Base-by-base conservation (phyloP, 2,113 vertebrate genomes). In the Ceyx margarethae region DNA sequence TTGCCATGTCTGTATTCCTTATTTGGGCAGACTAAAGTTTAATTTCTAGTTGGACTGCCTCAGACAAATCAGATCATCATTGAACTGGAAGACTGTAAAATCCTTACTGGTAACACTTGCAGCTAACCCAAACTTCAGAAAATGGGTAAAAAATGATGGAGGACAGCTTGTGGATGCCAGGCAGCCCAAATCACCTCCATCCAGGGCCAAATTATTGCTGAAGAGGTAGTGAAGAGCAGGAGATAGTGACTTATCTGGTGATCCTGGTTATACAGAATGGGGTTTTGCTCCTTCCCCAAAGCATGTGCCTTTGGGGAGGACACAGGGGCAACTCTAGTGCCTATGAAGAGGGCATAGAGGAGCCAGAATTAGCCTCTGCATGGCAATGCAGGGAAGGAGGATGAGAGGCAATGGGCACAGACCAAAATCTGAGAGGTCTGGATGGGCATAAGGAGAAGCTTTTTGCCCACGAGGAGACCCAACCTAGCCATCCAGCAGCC, bases 11-110 rank as follows among this genome's bases (percentile, higher is more conserved):
- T 95, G 88, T 76, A 33, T 84, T 54, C 81, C 92, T 93, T 89
- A 76, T 81, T 89, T 91, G 83, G 66, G 62, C 57, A 48, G 71
- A 37, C 90, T 91, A 83, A 61, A 22, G 15, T 73, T 81, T 89
- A 65, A n/a, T 94, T 91, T 78, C 33, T 75, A 19, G 66, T 94
- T 81, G 61, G 61, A 42, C 65, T 1, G 4, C 53, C n/a, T 86
- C 66, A 81, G 15, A 75, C 14, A 35, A 73, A 43, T 81, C 88
- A 86, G 40, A 74, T 81, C 58, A 29, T 86, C 28, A 15, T 26
- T 72, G 69, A 81, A 83, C 26, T 46, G 58, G 33, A 89, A 90
- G 58, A 62, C 11, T 17, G 48, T 26, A 72, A 81, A 94, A 68
- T 78, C 28, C 6, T 33, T 76, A n/a, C 37, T 26, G 9, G 45